Conservation (phyloP, 2,888 invertebrate species). For the Drepanosiphum platanoidis region DNA sequence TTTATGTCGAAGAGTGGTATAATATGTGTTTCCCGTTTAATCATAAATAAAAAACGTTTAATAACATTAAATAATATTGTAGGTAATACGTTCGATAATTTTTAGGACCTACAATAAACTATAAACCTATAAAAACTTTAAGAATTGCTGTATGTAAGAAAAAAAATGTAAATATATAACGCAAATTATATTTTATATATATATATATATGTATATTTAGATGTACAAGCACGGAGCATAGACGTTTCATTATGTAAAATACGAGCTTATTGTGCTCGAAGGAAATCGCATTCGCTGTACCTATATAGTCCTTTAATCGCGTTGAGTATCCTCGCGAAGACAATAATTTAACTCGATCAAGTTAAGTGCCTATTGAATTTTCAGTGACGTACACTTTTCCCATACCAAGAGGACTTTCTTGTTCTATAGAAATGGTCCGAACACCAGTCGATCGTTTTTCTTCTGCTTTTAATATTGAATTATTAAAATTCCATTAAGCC, state of each 20-base stretch:
- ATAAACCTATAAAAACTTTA: no score
- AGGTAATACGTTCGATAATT: no score
- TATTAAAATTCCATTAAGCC: constrained; percentile 19
- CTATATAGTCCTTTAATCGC: background rate
- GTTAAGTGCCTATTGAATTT: constrained; percentile 15
- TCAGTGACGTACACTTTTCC: background rate
- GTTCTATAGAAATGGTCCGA: background rate
- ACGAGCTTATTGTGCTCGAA: constrained; percentile 11
- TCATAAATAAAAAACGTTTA: no score
- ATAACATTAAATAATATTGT: no score
- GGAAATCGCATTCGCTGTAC: constrained; percentile 9
- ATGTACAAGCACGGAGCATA: background rate
- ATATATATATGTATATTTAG: background rate
- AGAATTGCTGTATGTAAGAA: no score
- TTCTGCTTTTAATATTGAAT: background rate
- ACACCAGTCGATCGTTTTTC: background rate
- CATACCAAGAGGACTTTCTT: background rate
- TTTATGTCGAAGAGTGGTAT: no score
- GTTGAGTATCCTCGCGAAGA: background rate
- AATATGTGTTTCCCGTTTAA: no score
- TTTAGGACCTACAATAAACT: no score
- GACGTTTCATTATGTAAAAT: constrained; percentile 1
- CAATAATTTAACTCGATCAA: constrained; percentile 10
- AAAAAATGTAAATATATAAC: no score
- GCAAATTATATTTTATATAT: no score